phyloP scores from a whole-genome alignment of 2,888 invertebrate genomes.

The Sialis lutaria region DNA sequence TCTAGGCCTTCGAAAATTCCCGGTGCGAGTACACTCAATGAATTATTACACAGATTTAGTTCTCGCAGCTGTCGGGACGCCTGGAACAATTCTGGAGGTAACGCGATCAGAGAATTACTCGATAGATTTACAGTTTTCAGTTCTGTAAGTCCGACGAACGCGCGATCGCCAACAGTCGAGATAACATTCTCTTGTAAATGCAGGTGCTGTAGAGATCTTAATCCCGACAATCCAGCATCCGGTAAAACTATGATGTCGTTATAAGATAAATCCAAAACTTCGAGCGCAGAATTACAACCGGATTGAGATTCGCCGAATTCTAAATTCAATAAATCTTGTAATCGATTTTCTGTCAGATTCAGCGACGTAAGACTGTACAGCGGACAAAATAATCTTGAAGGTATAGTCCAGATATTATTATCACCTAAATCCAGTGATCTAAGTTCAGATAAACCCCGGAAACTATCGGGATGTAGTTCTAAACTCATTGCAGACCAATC shows the following conservation, averaged over 20 bases:
- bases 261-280: conserved; percentile 52
- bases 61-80: conserved; percentile 53
- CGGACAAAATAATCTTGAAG: conserved; percentile 54
- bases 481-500: conserved; percentile 67
- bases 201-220: conserved; percentile 49
- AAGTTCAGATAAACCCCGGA: conserved; percentile 48
- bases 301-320: conserved; percentile 58
- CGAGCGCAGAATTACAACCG: conserved; percentile 50
- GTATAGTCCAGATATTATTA: conserved; percentile 61
- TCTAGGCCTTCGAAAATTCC: conserved; percentile 56
- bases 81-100: conserved; percentile 64
- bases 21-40: conserved; percentile 54
- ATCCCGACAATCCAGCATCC: conserved; percentile 50
- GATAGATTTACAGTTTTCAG: conserved; percentile 60
- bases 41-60: conserved; percentile 61
- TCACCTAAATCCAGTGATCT: conserved; percentile 51
- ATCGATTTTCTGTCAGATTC: conserved; percentile 58
- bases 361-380: conserved; percentile 47
- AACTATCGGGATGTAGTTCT: conserved; percentile 54
- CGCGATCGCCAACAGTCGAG: conserved; percentile 52
- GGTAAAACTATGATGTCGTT: conserved; percentile 56
- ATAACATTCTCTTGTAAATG: conserved; percentile 62
- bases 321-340: conserved; percentile 59
- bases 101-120: conserved; percentile 55
- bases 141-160: conserved; percentile 50